A percentile compares a stretch with the other conserved stretches of the same genome.
Evolutionary conservation across 2,888 invertebrate species (phyloP).

Genomic region (Oscheius sp.): DNA sequence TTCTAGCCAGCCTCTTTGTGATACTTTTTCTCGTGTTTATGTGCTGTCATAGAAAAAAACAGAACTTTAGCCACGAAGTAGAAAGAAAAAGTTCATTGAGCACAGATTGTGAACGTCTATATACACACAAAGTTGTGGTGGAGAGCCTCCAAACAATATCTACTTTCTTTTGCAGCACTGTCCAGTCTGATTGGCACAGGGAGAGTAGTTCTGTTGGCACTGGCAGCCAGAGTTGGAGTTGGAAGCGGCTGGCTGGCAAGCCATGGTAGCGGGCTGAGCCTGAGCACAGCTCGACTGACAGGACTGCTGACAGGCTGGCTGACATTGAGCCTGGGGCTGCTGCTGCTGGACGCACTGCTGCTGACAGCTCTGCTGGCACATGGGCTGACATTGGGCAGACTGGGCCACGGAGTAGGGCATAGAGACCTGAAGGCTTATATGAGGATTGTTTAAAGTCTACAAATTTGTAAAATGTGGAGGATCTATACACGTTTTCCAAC

Average conservation of each 20-base stretch:
- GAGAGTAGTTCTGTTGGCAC: slow-evolving; percentile 50
- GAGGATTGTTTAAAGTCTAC: too few species aligned
- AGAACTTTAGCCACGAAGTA: too few species aligned
- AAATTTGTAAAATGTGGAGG: too few species aligned
- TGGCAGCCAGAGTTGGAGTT: slow-evolving; percentile 36
- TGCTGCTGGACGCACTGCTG: slow-evolving; percentile 53
- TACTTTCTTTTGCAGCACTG: slow-evolving; percentile 58
- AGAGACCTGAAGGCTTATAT: not conserved
- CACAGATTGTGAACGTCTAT: slow-evolving; percentile 17
- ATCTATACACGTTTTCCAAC: too few species aligned
- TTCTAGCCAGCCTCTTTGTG: too few species aligned
- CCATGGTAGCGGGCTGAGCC: slow-evolving; percentile 48
- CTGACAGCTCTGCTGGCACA: slow-evolving; percentile 54
- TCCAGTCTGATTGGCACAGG: slow-evolving; percentile 48
- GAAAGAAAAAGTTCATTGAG: slow-evolving; percentile 14
- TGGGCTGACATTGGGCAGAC: slow-evolving; percentile 53
- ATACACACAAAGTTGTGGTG: slow-evolving; percentile 19
- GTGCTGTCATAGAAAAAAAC: too few species aligned
- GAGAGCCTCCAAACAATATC: not conserved
- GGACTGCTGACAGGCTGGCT: slow-evolving; percentile 50
- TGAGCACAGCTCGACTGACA: slow-evolving; percentile 44
- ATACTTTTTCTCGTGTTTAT: too few species aligned
- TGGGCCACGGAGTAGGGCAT: slow-evolving; percentile 42
- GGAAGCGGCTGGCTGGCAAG: slow-evolving; percentile 47
- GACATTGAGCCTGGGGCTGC: slow-evolving; percentile 51